A percentile compares a stretch with the other conserved stretches of the same genome.
phyloP scores from a whole-genome alignment of 2,888 invertebrate species.

The Troides helena region DNA sequence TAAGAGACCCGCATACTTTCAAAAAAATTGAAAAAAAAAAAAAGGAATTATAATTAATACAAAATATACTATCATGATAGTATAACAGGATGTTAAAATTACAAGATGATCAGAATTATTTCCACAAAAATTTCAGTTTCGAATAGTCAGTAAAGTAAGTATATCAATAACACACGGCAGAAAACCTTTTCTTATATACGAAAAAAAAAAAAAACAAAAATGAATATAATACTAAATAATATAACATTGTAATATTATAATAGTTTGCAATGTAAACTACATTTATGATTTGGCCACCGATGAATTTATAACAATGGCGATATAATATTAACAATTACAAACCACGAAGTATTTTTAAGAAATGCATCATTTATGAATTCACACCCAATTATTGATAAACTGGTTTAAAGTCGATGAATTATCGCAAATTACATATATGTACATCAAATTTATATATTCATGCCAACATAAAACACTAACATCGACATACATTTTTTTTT shows the following conservation, averaged over 20 bases:
- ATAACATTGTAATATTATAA: background rate
- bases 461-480: conserved; percentile 30
- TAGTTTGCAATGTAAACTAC: background rate
- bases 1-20: background rate
- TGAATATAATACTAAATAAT: background rate
- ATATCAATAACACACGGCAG: background rate
- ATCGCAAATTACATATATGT: conserved; percentile 19
- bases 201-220: background rate
- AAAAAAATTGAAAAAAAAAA: background rate
- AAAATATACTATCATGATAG: background rate
- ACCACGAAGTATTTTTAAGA: conserved; percentile 36
- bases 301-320: background rate
- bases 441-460: conserved; percentile 1
- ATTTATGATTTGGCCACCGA: conserved; percentile 5
- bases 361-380: conserved; percentile 29
- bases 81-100: background rate
- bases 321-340: conserved; percentile 1
- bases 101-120: background rate
- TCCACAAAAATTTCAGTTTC: background rate
- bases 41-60: background rate
- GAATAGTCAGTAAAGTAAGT: no score
- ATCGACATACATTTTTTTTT: conserved; percentile 34
- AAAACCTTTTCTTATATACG: background rate
- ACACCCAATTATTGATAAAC: background rate
- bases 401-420: conserved; percentile 7